Conservation (phyloP, 2,888 invertebrate species). For the Trachelus troglodyta region DNA sequence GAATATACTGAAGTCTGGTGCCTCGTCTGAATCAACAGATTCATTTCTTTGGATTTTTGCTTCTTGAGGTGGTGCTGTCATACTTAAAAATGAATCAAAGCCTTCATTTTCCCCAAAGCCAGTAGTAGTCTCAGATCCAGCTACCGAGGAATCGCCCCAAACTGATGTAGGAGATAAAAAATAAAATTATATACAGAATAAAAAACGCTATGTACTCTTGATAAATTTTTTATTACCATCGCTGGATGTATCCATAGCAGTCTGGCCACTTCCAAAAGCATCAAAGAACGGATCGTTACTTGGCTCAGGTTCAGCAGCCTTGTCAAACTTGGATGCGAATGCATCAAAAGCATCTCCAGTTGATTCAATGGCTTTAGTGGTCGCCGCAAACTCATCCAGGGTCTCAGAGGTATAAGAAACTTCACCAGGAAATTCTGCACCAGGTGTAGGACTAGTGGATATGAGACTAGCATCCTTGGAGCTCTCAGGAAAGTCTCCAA, state of each 20-base stretch:
- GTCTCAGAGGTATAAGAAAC: conserved; percentile 43
- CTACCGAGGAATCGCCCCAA: conserved; percentile 64
- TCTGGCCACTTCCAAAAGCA: conserved; percentile 66
- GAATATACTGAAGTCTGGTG: conserved; percentile 83
- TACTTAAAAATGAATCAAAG: conserved; percentile 84
- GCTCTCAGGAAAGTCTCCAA: conserved; percentile 32
- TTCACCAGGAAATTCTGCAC: conserved; percentile 47
- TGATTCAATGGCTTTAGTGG: conserved; percentile 49
- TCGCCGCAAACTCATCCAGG: conserved; percentile 39
- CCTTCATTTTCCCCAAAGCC: conserved; percentile 77
- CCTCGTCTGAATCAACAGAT: conserved; percentile 83
- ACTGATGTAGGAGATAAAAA: conserved; percentile 46
- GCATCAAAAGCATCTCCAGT: conserved; percentile 82
- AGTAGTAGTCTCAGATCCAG: conserved; percentile 52
- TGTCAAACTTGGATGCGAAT: conserved; percentile 90
- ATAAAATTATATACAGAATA: neutral
- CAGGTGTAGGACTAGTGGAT: conserved; percentile 47
- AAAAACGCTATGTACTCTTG: neutral
- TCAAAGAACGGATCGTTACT: conserved; percentile 68
- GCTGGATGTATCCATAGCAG: conserved; percentile 64
- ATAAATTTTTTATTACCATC: conserved; percentile 48
- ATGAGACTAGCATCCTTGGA: conserved; percentile 27
- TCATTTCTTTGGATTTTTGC: conserved; percentile 72
- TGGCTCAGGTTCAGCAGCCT: conserved; percentile 69
- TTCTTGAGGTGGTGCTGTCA: conserved; percentile 82